Conservation (phyloP, 1,140 invertebrate genomes). For the Oedothorax gibbosus region DNA sequence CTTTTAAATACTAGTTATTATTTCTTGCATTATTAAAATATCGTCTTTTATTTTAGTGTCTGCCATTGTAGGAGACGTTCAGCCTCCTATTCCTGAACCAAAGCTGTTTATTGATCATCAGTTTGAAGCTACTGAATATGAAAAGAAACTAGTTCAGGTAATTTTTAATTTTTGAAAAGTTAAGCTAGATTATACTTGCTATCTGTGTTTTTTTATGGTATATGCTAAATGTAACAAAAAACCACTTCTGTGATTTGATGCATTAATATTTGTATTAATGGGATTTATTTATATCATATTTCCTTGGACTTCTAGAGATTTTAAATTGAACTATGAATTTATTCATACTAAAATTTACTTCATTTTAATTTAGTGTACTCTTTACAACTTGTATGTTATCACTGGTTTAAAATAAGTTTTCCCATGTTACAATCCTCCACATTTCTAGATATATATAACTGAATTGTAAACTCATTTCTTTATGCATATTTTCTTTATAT, state of each 20-base stretch:
- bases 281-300: neutral
- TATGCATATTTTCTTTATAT: no score
- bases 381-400: no score
- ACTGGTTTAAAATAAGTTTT: no score
- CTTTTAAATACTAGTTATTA: no score
- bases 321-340: no score
- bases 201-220: neutral
- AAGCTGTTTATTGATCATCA: slow-evolving; percentile 72
- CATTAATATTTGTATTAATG: neutral
- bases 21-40: neutral
- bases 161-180: slow-evolving; percentile 6
- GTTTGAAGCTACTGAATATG: slow-evolving; percentile 84
- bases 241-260: neutral
- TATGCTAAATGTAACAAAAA: neutral
- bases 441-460: no score
- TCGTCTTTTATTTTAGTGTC: slow-evolving; percentile 20
- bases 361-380: no score
- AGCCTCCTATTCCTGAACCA: slow-evolving; percentile 68
- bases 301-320: no score
- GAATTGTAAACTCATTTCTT: no score
- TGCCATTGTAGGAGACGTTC: slow-evolving; percentile 62
- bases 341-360: no score
- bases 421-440: no score
- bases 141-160: slow-evolving; percentile 89
- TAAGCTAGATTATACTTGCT: neutral